Base-by-base conservation (phyloP, 2,113 vertebrate species). In the Macrotus californicus region DNA sequence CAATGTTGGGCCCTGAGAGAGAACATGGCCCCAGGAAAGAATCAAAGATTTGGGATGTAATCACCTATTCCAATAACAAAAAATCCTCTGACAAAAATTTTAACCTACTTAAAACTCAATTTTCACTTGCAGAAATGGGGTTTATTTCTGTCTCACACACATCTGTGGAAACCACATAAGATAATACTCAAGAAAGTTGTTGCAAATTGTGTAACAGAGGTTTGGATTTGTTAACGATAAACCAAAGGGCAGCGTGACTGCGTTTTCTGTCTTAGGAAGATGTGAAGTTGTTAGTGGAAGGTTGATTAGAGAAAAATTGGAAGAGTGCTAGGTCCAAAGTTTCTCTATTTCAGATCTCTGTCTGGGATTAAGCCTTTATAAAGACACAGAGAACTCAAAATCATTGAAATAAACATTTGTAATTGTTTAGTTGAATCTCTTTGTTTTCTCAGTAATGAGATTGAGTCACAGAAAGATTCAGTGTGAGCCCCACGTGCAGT, bases 321-420 rank as follows among this genome's bases (percentile, higher is more conserved):
- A 24, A 90, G 14, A 13, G 59, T 36, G 6, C 72, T 22, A 50
- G 9, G 82, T 70, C 70, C 22, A 82, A 36, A 88, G 48, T 79
- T 73, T 79, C 7, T 7, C 12, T 21, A 59, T 5, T 46, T 67
- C 9, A 24, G 11, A 73, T 72, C 19, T 85, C 93, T 56, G 46
- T 54, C 61, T 69, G 16, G 36, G 36, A 39, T 70, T 72, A 64
- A 83, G 18, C 11, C 26, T 91, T 41, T 91, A 39, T 21, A 26
- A 90, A 91, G 41, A 70, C 24, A 75, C 9, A 82, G 48, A 92
- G 3, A 73, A 75, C 90, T 94, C n/a, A 87, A 83, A 94, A 69
- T 75, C 9, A 54, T 52, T 73, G 10, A 72, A 59, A 64, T 16
- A 70, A 72, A 59, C 3, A 15, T 86, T 43, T 64, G 18, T 31